A percentile compares a stretch with the other conserved stretches of the same genome.
These are phyloP conservation scores for Odontomyia ornata DNA, from an alignment of 2,888 invertebrate species.

Conservation along the genomic window DNA sequence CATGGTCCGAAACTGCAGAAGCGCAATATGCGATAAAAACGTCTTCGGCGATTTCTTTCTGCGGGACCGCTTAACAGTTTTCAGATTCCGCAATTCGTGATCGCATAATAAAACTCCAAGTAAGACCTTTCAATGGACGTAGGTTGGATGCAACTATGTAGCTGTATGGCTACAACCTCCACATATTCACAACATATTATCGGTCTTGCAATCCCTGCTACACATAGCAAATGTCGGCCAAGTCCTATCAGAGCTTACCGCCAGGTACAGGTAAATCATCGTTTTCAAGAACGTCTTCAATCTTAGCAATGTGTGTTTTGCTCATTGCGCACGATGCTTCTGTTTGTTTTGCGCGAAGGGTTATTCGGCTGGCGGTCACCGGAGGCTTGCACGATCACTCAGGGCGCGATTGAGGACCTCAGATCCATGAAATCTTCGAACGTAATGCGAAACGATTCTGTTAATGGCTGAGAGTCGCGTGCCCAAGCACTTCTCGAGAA, in stretches of 20 bases:
- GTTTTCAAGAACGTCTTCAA: constrained; percentile 15
- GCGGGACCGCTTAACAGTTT: constrained; percentile 23
- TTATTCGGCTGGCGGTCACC: constrained; percentile 8
- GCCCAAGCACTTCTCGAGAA: constrained; percentile 17
- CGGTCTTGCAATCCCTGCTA: not conserved
- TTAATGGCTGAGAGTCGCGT: constrained; percentile 14
- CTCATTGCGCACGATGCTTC: constrained; percentile 36
- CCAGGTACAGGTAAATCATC: constrained; percentile 25
- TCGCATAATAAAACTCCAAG: constrained; percentile 39
- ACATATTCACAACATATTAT: not conserved
- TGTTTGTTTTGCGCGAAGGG: constrained; percentile 29
- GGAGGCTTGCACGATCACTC: constrained; percentile 19
- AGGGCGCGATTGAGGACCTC: not conserved
- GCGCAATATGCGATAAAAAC: constrained; percentile 36
- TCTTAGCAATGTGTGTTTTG: constrained; percentile 2
- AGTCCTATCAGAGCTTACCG: not conserved
- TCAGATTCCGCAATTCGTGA: constrained; percentile 41
- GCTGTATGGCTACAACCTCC: not conserved
- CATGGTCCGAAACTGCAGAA: constrained; percentile 35
- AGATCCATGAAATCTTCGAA: not conserved
- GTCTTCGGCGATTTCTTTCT: constrained; percentile 16
- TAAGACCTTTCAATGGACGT: constrained; percentile 25
- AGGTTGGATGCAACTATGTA: not conserved
- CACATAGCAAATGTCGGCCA: constrained; percentile 1
- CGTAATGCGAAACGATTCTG: not conserved